A percentile compares a stretch with the other conserved stretches of the same genome.
Conservation (phyloP, 2,113 vertebrate genomes). For the Triplophysa rosa region DNA sequence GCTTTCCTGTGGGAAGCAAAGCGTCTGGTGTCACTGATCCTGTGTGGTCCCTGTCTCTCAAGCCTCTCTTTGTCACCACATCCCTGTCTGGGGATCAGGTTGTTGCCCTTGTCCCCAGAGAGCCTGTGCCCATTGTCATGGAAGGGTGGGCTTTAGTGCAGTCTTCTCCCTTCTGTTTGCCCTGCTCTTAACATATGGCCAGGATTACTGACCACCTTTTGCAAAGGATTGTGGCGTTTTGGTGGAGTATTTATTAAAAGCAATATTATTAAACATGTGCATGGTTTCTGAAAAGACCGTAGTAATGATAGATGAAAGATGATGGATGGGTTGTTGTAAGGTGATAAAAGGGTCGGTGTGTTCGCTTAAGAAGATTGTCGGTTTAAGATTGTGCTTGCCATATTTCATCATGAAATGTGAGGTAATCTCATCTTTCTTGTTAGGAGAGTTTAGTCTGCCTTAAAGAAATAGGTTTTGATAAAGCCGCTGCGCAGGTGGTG, state of each 20-base stretch:
- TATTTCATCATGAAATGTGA: conserved; percentile 12
- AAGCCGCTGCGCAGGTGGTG: background rate
- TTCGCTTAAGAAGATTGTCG: conserved; percentile 21
- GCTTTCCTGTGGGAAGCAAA: conserved; percentile 37
- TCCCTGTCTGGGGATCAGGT: conserved; percentile 54
- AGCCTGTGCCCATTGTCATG: conserved; percentile 52
- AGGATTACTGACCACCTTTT: conserved; percentile 53
- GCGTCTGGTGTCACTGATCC: conserved; percentile 48
- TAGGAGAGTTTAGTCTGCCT: background rate
- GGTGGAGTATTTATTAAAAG: conserved; percentile 35
- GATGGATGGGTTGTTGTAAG: conserved; percentile 18
- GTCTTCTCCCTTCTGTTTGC: conserved; percentile 52
- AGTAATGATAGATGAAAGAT: conserved; percentile 36
- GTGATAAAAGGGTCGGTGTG: conserved; percentile 7
- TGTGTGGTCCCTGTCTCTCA: conserved; percentile 55
- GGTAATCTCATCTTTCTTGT: conserved; percentile 14
- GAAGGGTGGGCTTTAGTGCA: conserved; percentile 48
- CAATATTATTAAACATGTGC: conserved; percentile 35
- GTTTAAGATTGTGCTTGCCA: conserved; percentile 7
- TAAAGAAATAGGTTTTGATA: background rate
- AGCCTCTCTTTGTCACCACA: conserved; percentile 48
- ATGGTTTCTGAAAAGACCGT: conserved; percentile 8
- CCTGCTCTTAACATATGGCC: conserved; percentile 52
- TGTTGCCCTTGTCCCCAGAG: conserved; percentile 55
- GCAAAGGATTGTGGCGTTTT: conserved; percentile 37